phyloP scores from a whole-genome alignment of 2,888 invertebrate species.

The Linhomoeus sp. region DNA sequence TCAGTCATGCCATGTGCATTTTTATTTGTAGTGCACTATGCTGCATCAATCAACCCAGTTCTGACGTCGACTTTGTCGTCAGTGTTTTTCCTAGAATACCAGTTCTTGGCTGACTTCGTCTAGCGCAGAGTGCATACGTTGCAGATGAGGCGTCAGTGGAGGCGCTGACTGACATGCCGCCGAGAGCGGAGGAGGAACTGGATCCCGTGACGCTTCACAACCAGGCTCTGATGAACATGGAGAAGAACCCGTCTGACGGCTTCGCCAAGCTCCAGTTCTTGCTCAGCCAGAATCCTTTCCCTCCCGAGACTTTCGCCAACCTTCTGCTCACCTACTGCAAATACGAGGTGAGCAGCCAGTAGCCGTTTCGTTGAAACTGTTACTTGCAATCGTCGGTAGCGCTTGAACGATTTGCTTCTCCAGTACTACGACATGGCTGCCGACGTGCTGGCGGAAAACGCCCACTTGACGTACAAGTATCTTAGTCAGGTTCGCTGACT shows the following conservation, averaged over 20 bases:
- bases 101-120: no score
- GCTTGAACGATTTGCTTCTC: constrained; percentile 7
- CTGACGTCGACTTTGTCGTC: no score
- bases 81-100: no score
- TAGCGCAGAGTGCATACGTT: no score
- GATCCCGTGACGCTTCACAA: constrained; percentile 95
- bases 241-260: constrained; percentile 62
- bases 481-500: constrained; percentile 54
- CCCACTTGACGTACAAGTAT: constrained; percentile 83
- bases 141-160: constrained; percentile 19
- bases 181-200: constrained; percentile 74
- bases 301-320: constrained; percentile 91
- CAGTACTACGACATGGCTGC: constrained; percentile 83
- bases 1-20: no score
- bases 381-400: no score
- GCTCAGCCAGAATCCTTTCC: constrained; percentile 82
- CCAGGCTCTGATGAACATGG: constrained; percentile 75
- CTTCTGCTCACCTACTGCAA: constrained; percentile 80
- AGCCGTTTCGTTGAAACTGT: no score
- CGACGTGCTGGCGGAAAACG: constrained; percentile 89
- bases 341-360: constrained; percentile 56
- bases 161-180: constrained; percentile 40
- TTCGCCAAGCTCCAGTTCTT: constrained; percentile 85
- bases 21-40: no score
- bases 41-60: no score